Conservation (phyloP, 2,113 vertebrate genomes). For the Pampusana beccarii region DNA sequence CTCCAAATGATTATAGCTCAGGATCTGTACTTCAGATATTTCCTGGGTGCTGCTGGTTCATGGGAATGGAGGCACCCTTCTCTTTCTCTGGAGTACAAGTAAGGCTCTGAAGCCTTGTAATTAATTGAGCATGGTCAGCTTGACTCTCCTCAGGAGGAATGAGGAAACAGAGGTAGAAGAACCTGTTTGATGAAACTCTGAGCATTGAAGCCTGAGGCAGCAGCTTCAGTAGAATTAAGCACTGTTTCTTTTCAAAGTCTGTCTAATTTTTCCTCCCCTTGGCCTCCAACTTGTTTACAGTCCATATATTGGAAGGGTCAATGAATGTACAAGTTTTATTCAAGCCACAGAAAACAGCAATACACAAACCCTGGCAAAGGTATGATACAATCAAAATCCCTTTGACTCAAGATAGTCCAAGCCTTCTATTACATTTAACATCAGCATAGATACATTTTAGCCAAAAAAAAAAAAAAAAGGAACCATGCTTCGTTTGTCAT, state of each 20-base stretch:
- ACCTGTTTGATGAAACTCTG: constrained; percentile 55
- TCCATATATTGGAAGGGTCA: background rate
- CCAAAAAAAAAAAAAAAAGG: background rate
- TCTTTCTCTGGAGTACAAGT: background rate
- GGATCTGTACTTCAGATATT: background rate
- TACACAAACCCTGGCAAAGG: background rate
- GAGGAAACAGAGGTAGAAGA: constrained; percentile 65
- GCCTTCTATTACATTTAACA: background rate
- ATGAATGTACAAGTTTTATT: background rate
- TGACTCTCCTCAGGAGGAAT: constrained; percentile 41
- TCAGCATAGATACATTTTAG: background rate
- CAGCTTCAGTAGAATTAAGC: background rate
- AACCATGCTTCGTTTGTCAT: background rate
- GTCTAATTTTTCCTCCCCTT: background rate
- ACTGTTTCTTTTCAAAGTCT: constrained; percentile 1
- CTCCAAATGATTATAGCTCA: background rate
- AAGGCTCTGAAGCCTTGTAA: background rate
- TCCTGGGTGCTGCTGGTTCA: background rate
- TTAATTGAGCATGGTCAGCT: constrained; percentile 33
- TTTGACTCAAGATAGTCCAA: background rate
- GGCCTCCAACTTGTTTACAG: background rate
- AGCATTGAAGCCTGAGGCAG: constrained; percentile 35
- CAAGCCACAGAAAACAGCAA: background rate
- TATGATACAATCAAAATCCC: background rate
- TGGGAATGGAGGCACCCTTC: background rate